Conservation (phyloP, 2,888 invertebrate genomes). For the Hermaeophaga mercurialis region DNA sequence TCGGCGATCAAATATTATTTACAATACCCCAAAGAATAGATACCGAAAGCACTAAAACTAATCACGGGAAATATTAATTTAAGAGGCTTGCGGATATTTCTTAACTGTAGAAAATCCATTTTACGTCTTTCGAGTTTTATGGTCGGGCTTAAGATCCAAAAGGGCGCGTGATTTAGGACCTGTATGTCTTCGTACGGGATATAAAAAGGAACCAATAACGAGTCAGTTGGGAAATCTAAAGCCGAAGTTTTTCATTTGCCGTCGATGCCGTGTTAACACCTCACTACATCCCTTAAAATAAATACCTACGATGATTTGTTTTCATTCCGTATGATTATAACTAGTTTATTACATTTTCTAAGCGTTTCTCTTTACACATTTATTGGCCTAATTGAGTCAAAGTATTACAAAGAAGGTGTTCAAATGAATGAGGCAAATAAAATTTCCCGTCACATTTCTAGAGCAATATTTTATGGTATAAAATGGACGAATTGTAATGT, state of each 20-base stretch:
- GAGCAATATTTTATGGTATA: background rate
- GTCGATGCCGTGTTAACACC: constrained; percentile 24
- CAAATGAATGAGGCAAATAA: too few species aligned
- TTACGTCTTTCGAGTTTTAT: constrained; percentile 26
- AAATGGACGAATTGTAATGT: constrained; percentile 1
- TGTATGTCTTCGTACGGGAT: constrained; percentile 16
- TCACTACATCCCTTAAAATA: constrained; percentile 10
- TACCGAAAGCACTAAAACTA: background rate
- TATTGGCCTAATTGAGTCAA: too few species aligned
- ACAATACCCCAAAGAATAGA: too few species aligned
- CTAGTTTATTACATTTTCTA: too few species aligned
- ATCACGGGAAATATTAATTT: constrained; percentile 24
- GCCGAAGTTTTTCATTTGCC: constrained; percentile 30
- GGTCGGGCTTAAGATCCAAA: constrained; percentile 24
- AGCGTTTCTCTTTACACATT: too few species aligned
- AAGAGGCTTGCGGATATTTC: constrained; percentile 20
- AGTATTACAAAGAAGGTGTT: too few species aligned
- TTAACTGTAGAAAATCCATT: constrained; percentile 26
- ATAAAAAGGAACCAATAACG: constrained; percentile 37
- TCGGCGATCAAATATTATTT: too few species aligned
- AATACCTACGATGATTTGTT: background rate
- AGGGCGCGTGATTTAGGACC: constrained; percentile 35
- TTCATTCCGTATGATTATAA: too few species aligned
- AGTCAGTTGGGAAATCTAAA: constrained; percentile 37
- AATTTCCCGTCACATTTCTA: background rate